Evolutionary conservation across 2,797 vertebrate species (phyloP).

Genomic region (Mormyrops boulengeri): DNA sequence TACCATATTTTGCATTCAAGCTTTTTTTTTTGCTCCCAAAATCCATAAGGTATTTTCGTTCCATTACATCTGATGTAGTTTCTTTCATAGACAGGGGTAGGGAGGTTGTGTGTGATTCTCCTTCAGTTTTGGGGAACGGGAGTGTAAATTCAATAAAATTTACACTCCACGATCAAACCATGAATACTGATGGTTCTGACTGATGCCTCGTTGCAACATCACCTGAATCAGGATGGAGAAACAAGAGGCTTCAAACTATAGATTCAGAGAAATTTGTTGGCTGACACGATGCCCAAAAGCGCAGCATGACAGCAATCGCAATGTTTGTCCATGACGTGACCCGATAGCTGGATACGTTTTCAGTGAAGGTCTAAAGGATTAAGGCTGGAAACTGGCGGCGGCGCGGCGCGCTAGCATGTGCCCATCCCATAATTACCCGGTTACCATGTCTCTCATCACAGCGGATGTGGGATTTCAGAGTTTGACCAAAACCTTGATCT

Average conservation of each 20-base stretch:
- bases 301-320: background rate
- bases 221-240: background rate
- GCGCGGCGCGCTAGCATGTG: background rate
- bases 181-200: background rate
- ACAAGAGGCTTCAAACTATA: background rate
- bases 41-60: background rate
- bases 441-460: background rate
- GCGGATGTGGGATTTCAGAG: background rate
- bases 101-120: background rate
- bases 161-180: background rate
- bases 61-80: background rate
- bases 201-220: background rate
- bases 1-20: conserved; percentile 1
- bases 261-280: background rate
- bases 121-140: background rate
- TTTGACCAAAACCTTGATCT: background rate
- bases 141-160: background rate
- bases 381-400: background rate
- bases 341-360: background rate
- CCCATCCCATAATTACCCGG: background rate
- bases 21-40: background rate
- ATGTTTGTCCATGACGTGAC: background rate
- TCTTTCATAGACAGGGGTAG: background rate
- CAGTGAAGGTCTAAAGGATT: background rate
- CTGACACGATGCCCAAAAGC: background rate